Evolutionary conservation across 2,888 invertebrate genomes (phyloP), one percentile per base, ranked within the genome.

Genomic region (Callyntrura guangdongensis): DNA sequence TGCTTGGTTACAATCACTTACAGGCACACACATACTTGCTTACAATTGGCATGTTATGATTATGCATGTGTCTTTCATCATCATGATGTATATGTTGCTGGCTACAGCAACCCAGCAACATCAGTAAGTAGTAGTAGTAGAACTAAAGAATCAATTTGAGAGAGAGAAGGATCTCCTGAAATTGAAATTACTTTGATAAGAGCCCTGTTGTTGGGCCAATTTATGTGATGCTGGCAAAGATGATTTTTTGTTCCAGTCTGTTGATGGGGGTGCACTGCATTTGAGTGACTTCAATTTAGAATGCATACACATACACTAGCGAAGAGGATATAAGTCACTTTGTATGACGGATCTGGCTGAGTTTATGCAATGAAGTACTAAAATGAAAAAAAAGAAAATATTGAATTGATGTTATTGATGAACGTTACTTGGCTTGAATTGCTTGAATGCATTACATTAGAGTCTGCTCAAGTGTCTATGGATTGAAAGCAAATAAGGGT

Each of bases 101-200:
- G 22, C 4, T 20, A 61, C 17, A 61, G 14, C n/a, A 72, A 14
- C 36, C 27, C 25, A 69, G 17, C 17, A 47, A 12, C 53, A 74
- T n/a, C n/a, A 36, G 36, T 36, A 6, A n/a, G 36, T 36, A 36
- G 36, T 36, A 36, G 36, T 36, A 36, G 36, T 36, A 36, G 36
- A 36, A 4, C 36, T 36, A 36, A 36, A 36, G 36, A 36, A 36
- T 22, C 27, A 27, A 8, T 27, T 36, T 12, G n/a, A 12, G 36
- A 36, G 36, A 36, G 36, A 36, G 36, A 27, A 17, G 61, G 27
- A 27, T 81, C 36, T 36, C 36, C 59, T 36, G 81, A 67, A 83
- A 72, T 56, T 85, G 85, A 85, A 85, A 72, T 85, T 85, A 85
- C 85, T 83, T 59, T 81, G 79, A 56, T 53, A 14, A 25, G 22